Percentiles rank a stretch among this genome's conserved stretches.
These are phyloP conservation scores for Strigamia crassipes DNA, from an alignment of 2,888 invertebrate species.

Conservation along the genomic window DNA sequence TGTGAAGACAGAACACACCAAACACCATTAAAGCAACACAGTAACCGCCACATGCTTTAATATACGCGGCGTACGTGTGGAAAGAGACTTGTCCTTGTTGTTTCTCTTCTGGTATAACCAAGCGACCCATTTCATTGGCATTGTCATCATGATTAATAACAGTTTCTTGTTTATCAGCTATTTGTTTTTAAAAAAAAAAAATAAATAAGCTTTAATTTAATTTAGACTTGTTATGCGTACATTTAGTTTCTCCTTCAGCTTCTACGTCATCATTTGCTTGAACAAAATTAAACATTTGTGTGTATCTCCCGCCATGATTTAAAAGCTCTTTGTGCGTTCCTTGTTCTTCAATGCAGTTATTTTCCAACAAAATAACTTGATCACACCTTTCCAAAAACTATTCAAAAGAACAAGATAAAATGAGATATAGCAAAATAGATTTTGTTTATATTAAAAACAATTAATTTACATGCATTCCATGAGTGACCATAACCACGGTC, in stretches of 20 bases:
- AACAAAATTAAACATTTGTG: constrained; percentile 53
- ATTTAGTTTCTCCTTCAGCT: constrained; percentile 18
- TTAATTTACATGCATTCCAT: constrained; percentile 54
- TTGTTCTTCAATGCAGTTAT: constrained; percentile 60
- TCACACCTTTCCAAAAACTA: constrained; percentile 67
- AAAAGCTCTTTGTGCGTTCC: constrained; percentile 61
- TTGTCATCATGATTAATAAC: neutral
- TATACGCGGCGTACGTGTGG: constrained; percentile 57
- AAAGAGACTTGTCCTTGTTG: constrained; percentile 49
- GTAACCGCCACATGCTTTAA: constrained; percentile 59
- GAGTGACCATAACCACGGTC: constrained; percentile 57
- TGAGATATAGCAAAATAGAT: neutral
- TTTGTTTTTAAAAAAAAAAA: neutral
- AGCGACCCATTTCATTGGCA: constrained; percentile 5
- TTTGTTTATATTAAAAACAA: neutral
- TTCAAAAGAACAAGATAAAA: constrained; percentile 51
- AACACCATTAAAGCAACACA: constrained; percentile 55
- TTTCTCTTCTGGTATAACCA: constrained; percentile 48
- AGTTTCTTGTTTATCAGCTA: neutral
- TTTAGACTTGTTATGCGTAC: too few relatives aligned
- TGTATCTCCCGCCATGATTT: constrained; percentile 57
- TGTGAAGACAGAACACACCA: constrained; percentile 58
- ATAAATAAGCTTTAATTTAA: neutral
- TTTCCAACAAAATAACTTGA: constrained; percentile 57
- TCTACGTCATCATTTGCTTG: constrained; percentile 51